Base-by-base conservation (phyloP, 2,113 vertebrate genomes). In the Tragelaphus scriptus region DNA sequence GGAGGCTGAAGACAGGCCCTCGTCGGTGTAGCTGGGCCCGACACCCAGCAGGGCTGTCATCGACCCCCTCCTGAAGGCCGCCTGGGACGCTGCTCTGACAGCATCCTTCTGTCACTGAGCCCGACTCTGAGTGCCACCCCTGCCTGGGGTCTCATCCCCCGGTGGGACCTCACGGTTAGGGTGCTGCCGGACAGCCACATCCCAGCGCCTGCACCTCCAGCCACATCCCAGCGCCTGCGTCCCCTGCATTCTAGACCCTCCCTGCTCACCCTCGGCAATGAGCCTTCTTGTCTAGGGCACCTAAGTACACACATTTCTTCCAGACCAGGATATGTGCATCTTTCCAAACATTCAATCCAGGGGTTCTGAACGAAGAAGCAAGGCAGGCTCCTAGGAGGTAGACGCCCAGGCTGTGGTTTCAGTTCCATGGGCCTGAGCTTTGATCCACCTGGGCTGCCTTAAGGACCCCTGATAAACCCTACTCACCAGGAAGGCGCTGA, bases 401-500 rank as follows among this genome's bases (percentile, higher is more conserved):
- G 28, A 58, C 9, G 6, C 36, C n/a, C 2, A 36, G 87, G 92
- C 15, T 59, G 25, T 53, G 47, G 4, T 80, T 63, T 77, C 51
- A 53, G 63, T 71, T 81, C 65, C 7, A 13, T 32, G 47, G 30
- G 6, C 53, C 0, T 94, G 79, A 53, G 6, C 51, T 84, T 80
- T 61, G 91, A 47, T 30, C 40, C 36, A 36, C 26, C 7, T 2
- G 9, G 49, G 68, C 16, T 26, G 32, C 36, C 55, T 68, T 6
- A 9, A 86, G 68, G 79, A 21, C 17, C 36, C 51, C 89, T 47
- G n/a, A 84, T 47, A 71, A 51, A 30, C 23, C 19, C 81, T 82
- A 99, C 99, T 99, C 98, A 99, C 99, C 99, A 99, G 98, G 98
- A 99, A 99, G n/a, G 99, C 99, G 96, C 98, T 98, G 98, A 99